Evolutionary conservation across 2,113 vertebrate genomes (phyloP).

Genomic region (Tyrannus savana): DNA sequence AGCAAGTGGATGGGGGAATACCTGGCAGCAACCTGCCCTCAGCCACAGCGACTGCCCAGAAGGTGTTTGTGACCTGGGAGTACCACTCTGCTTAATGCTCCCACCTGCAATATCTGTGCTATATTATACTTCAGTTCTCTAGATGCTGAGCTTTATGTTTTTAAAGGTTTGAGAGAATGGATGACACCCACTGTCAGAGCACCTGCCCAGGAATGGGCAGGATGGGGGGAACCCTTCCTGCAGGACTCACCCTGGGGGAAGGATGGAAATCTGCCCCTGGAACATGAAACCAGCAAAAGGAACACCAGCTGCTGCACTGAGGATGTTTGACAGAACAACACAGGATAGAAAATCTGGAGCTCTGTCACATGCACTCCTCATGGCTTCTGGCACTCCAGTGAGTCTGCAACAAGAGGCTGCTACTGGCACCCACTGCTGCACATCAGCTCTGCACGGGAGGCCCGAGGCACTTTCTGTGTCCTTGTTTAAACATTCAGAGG

Average conservation of each 20-base stretch:
- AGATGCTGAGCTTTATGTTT: background rate
- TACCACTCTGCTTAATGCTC: background rate
- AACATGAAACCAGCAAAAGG: background rate
- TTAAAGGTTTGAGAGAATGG: background rate
- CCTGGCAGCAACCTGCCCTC: background rate
- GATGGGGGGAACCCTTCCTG: background rate
- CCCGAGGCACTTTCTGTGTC: background rate
- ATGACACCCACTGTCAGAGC: background rate
- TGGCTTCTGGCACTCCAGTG: rapidly evolving
- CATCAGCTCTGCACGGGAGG: rapidly evolving
- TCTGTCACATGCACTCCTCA: rapidly evolving
- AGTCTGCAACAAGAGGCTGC: rapidly evolving
- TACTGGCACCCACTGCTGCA: background rate
- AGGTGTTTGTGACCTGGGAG: background rate
- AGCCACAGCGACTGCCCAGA: rapidly evolving
- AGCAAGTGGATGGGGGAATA: background rate
- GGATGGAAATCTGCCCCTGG: background rate
- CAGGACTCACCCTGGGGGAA: background rate
- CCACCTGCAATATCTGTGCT: background rate
- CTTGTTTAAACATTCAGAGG: background rate
- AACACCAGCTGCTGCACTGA: background rate
- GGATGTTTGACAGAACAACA: background rate
- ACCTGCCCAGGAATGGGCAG: background rate
- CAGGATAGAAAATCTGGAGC: background rate
- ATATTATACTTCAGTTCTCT: background rate